A percentile compares a stretch with the other conserved stretches of the same genome.
Conservation (phyloP, 2,888 invertebrate genomes). For the Allophyes oxyacanthae region DNA sequence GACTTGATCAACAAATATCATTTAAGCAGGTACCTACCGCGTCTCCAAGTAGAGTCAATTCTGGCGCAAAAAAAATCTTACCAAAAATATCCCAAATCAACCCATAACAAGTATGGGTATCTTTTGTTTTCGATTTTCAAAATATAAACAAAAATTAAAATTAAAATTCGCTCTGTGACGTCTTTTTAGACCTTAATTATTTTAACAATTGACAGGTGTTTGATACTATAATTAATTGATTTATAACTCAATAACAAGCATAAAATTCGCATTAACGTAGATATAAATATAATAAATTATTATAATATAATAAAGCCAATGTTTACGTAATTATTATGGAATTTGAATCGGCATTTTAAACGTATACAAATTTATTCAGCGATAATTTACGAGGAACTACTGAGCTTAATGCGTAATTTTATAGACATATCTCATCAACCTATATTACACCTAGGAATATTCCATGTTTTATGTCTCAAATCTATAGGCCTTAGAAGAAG, state of each 20-base stretch:
- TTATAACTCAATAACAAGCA: not conserved
- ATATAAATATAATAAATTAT: not conserved
- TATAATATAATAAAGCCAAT: conserved; percentile 5
- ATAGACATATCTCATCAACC: conserved; percentile 10
- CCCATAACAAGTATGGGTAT: too few species aligned
- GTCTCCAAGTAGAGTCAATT: too few species aligned
- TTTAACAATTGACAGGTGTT: conserved; percentile 1
- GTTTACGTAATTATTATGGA: conserved; percentile 28
- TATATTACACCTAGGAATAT: conserved; percentile 7
- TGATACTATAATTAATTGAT: not conserved
- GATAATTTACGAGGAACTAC: conserved; percentile 24
- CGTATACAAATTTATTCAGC: conserved; percentile 39
- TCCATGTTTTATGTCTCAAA: not conserved
- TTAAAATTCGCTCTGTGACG: not conserved
- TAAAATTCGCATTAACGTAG: not conserved
- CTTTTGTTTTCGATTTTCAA: too few species aligned
- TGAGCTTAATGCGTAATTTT: conserved; percentile 8
- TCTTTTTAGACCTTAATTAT: not conserved
- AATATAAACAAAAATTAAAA: too few species aligned
- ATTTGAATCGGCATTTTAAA: conserved; percentile 34
- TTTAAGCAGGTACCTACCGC: too few species aligned
- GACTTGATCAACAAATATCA: too few species aligned
- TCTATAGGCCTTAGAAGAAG: too few species aligned
- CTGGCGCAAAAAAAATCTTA: too few species aligned
- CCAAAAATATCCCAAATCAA: too few species aligned